These are phyloP conservation scores for Numenius arquata DNA, from an alignment of 2,113 vertebrate species.

Conservation along the genomic window DNA sequence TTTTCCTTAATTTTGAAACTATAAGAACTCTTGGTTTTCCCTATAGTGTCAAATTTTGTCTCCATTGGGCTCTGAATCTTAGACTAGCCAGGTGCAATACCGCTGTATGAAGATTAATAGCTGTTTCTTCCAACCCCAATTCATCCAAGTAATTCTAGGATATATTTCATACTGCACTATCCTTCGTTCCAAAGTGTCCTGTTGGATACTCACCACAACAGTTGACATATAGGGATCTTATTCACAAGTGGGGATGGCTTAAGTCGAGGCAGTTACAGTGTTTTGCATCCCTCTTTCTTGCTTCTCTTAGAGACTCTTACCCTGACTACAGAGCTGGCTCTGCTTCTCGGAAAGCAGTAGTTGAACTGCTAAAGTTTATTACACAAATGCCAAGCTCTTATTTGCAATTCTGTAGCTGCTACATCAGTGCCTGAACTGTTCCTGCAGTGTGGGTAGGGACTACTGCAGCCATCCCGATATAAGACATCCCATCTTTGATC, in stretches of 20 bases:
- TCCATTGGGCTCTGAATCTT: neutral
- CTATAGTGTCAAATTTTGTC: neutral
- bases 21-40: neutral
- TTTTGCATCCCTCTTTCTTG: neutral
- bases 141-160: neutral
- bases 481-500: slow-evolving; percentile 45
- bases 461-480: slow-evolving; percentile 30
- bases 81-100: neutral
- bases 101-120: neutral
- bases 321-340: slow-evolving; percentile 33
- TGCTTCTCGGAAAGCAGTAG: slow-evolving; percentile 4
- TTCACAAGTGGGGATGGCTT: neutral
- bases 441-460: slow-evolving; percentile 52
- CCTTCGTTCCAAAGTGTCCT: neutral
- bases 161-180: neutral
- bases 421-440: slow-evolving; percentile 54
- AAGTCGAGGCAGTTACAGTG: neutral
- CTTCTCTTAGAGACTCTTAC: slow-evolving; percentile 14
- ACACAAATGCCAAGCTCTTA: slow-evolving; percentile 66
- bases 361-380: slow-evolving; percentile 59
- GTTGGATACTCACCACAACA: neutral
- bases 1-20: neutral
- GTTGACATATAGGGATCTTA: neutral
- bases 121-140: neutral
- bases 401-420: slow-evolving; percentile 64